Evolutionary conservation across 2,888 invertebrate genomes (phyloP), one percentile per base, ranked within the genome.

Genomic region (Nymphalis polychloros): DNA sequence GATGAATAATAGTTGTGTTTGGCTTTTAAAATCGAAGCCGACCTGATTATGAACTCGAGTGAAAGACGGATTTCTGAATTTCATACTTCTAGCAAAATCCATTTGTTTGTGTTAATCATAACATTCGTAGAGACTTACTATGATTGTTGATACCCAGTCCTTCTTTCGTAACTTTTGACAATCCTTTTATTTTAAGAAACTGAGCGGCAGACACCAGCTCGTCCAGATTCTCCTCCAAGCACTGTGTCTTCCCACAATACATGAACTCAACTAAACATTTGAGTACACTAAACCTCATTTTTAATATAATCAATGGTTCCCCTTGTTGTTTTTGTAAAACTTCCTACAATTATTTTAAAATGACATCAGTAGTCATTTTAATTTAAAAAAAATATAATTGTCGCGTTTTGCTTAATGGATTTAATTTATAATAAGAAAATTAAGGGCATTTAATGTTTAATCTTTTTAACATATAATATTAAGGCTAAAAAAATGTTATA

Each of bases 211-310:
- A 94, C 59, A 95, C 93, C 61, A 96, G 83, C 76, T 95, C 94
- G 76, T 95, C 94, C 74, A 96, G 88, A 82, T 95, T 93, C 76
- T 95, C 94, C 83, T 95, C 95, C 63, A 94, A 88, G 74, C 96
- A 94, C 75, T 94, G 94, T 1, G 95, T 96, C 89, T 95, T 95
- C 2, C 96, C 96, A 78, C 95, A 95, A 80, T 96, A 96, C 94
- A 96, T 96, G 78, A 95, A 96, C 83, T 96, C 96, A 47, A 96
- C 94, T 70, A 96, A 90, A 60, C 95, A 94, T 85, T 95, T 95
- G 69, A 96, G 86, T 46, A 96, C 95, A 76, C 93, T 93, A 84
- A 95, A 96, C 80, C 95, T 94, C 92, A 96, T 94, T 80, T 96
- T 95, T 75, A 94, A 92, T 71, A 96, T 93, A 55, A 94, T 89